Percentiles rank a stretch among this genome's conserved stretches.
Conservation (phyloP, 1,140 invertebrate genomes). For the Leucophenga varia region DNA sequence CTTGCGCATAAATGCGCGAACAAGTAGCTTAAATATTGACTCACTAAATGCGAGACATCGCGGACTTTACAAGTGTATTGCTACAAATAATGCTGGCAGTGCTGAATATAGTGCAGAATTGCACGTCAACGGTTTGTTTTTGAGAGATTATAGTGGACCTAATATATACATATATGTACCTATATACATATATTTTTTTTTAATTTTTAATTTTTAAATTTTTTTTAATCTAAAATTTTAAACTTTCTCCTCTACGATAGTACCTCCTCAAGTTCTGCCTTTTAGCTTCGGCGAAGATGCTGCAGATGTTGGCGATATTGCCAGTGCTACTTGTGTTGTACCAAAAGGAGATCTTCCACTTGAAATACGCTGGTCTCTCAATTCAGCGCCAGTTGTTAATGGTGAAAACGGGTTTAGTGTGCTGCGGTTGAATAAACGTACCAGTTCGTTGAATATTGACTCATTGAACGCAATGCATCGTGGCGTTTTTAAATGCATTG, state of each 20-base stretch:
- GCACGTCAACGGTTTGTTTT: constrained; percentile 53
- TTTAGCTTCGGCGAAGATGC: constrained; percentile 61
- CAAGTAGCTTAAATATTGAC: constrained; percentile 59
- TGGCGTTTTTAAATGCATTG: constrained; percentile 62
- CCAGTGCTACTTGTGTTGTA: constrained; percentile 60
- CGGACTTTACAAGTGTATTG: constrained; percentile 79
- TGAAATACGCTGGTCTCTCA: constrained; percentile 58
- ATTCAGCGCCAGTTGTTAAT: constrained; percentile 44
- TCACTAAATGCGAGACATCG: constrained; percentile 65
- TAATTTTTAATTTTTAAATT: constrained; percentile 16
- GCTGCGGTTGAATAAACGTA: constrained; percentile 35
- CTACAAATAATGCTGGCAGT: constrained; percentile 71
- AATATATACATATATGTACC: no score
- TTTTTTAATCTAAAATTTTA: constrained; percentile 17
- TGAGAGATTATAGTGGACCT: no score
- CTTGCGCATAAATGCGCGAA: constrained; percentile 44
- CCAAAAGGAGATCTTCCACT: constrained; percentile 61
- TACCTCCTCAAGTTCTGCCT: constrained; percentile 59
- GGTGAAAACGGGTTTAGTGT: constrained; percentile 44
- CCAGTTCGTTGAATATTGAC: constrained; percentile 50
- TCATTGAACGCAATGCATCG: constrained; percentile 57
- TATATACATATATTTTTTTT: constrained; percentile 15
- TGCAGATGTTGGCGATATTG: constrained; percentile 62
- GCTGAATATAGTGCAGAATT: constrained; percentile 68
- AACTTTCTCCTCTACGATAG: constrained; percentile 19